Percentiles rank a stretch among this genome's conserved stretches.
phyloP scores from a whole-genome alignment of 2,113 vertebrate species.

The Phylloscopus trochilus region DNA sequence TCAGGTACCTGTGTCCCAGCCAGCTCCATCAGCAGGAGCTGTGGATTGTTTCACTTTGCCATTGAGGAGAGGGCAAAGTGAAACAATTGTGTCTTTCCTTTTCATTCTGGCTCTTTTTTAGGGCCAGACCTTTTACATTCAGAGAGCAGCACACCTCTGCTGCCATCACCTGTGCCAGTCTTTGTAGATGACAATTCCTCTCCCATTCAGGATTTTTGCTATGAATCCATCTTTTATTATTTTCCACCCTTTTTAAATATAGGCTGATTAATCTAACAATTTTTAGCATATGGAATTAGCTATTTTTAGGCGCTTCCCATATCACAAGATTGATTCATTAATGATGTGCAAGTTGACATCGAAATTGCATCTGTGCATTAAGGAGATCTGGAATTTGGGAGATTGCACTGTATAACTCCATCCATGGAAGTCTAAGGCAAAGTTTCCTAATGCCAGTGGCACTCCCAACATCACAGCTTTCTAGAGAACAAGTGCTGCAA shows the following conservation, averaged over 20 bases:
- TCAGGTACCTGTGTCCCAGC: not conserved
- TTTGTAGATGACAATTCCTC: not conserved
- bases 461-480: not conserved
- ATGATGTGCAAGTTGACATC: not conserved
- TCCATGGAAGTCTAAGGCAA: not conserved
- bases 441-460: not conserved
- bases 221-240: not conserved
- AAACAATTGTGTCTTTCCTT: not conserved
- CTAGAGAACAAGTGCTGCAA: not conserved
- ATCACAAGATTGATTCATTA: not conserved
- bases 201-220: not conserved
- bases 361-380: not conserved
- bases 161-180: not conserved
- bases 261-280: not conserved
- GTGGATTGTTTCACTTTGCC: not conserved
- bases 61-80: not conserved
- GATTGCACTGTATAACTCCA: not conserved
- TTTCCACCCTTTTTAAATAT: not conserved
- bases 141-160: not conserved
- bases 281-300: constrained; percentile 20
- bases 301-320: not conserved
- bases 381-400: not conserved
- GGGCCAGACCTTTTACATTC: not conserved
- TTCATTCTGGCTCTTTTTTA: not conserved
- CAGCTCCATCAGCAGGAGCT: not conserved